phyloP scores from a whole-genome alignment of 2,797 vertebrate species.

The Lemur catta region DNA sequence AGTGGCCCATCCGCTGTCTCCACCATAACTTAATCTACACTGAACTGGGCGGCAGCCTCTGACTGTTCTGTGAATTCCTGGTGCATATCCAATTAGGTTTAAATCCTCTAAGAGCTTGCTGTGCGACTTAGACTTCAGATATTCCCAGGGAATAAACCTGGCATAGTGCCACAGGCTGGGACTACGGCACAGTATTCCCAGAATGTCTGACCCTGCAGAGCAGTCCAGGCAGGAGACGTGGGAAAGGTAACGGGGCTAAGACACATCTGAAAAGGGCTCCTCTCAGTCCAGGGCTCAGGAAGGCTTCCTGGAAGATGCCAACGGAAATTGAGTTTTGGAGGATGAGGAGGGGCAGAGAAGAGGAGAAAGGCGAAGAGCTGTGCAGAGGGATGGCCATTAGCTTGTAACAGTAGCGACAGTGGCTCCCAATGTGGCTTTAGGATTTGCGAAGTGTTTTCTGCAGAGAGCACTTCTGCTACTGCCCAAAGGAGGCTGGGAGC shows the following conservation, averaged over 20 bases:
- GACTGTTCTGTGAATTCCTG: neutral
- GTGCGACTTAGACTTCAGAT: neutral
- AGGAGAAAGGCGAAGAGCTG: neutral
- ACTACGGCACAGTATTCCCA: neutral
- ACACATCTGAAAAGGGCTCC: neutral
- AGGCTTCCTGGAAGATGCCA: neutral
- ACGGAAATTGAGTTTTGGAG: neutral
- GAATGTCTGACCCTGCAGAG: neutral
- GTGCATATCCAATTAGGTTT: neutral
- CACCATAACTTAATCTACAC: neutral
- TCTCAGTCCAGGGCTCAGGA: neutral
- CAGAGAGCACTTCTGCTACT: neutral
- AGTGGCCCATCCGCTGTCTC: neutral
- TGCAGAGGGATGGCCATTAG: neutral
- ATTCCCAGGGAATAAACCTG: neutral
- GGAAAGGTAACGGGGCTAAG: neutral
- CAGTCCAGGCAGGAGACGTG: accelerated
- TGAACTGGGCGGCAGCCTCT: neutral
- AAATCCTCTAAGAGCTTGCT: neutral
- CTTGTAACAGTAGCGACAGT: neutral
- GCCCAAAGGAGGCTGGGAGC: neutral
- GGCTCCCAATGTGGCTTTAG: neutral
- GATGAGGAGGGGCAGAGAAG: neutral
- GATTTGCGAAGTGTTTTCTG: neutral
- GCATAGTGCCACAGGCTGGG: neutral